Base-by-base conservation (phyloP, 2,888 invertebrate genomes). In the Eupithecia insigniata region DNA sequence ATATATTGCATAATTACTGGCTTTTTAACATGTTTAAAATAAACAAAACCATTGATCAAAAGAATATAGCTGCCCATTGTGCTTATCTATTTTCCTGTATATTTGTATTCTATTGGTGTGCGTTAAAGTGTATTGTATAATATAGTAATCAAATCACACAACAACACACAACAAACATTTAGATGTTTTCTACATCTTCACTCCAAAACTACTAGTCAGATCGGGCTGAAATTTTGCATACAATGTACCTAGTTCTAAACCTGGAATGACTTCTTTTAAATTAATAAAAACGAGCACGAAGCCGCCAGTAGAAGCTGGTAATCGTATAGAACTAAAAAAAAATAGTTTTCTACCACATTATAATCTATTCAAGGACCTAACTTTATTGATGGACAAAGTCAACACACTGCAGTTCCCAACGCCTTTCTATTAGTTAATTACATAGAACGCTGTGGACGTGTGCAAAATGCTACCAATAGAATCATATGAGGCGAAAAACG, bases 1-100 rank as follows among this genome's bases (percentile, higher is more conserved):
- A 46, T 55, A 65, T 26, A 61, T 64, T 74, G 65, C 67, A 65
- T 71, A 66, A 72, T 58, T 66, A 55, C 30, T 26, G n/a, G n/a
- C 46, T n/a, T 28, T 6, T 30, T 10, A 51, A 30, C 46, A 18
- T 46, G 30, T 26, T 30, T 12, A 51, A 46, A 30, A 18, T 28
- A 66, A 30, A 46, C n/a, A 7, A 0, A 28, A 2, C 28, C 14
- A 51, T 22, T 51, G 51, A 51, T 22, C 10, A 10, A 51, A 51
- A 22, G n/a, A 51, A 51, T 51, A 51, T 10, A 51, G 12, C n/a
- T n/a, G n/a, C n/a, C n/a, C n/a, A n/a, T n/a, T n/a, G n/a, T n/a
- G n/a, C n/a, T n/a, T n/a, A n/a, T n/a, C n/a, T n/a, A n/a, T n/a
- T n/a, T n/a, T n/a, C n/a, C n/a, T n/a, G n/a, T n/a, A n/a, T n/a